These are phyloP conservation scores for Psettodes erumei DNA, from an alignment of 2,113 vertebrate genomes.

Conservation along the genomic window DNA sequence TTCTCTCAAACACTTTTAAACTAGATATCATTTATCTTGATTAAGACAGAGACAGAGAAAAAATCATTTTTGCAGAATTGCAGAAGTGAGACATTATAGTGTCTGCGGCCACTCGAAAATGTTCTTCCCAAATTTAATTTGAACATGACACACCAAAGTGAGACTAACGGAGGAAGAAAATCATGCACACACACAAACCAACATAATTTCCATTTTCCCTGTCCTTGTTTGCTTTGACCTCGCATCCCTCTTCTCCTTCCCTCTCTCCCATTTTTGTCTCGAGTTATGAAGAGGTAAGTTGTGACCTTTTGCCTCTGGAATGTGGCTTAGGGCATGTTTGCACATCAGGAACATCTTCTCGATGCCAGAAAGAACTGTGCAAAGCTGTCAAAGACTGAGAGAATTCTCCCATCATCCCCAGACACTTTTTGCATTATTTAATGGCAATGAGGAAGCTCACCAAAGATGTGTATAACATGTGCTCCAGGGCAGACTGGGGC, in stretches of 20 bases:
- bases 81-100: no score
- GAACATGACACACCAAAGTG: no score
- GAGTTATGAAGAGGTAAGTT: no score
- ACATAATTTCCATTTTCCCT: no score
- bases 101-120: background rate
- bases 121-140: no score
- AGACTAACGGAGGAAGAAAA: no score
- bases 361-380: background rate
- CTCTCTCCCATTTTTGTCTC: background rate
- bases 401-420: background rate
- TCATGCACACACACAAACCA: no score
- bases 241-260: no score
- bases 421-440: conserved; percentile 28
- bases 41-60: background rate
- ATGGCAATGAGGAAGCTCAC: conserved; percentile 13
- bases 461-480: background rate
- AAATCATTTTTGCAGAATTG: no score
- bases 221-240: no score
- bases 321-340: conserved; percentile 2
- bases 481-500: background rate
- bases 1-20: background rate
- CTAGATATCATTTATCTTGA: background rate
- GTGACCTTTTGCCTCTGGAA: conserved; percentile 4
- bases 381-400: background rate
- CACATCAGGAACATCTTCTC: conserved; percentile 8